Evolutionary conservation across 2,888 invertebrate species (phyloP).

Genomic region (Byasa hedistus): DNA sequence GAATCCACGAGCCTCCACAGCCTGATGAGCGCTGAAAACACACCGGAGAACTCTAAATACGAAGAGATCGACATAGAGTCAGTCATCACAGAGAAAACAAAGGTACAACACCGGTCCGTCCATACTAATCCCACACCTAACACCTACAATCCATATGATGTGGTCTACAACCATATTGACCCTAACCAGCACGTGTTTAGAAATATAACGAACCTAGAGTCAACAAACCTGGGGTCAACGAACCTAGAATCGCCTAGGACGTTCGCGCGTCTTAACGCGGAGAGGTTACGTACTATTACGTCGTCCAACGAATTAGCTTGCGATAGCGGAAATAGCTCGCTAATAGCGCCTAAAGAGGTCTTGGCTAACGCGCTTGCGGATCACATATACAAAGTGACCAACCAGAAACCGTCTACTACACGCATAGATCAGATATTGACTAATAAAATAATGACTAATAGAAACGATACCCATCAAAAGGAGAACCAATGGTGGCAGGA

Average conservation of each 20-base stretch:
- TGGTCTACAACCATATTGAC: constrained; percentile 38
- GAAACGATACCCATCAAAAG: constrained; percentile 47
- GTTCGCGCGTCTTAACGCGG: constrained; percentile 71
- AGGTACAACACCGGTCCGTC: constrained; percentile 79
- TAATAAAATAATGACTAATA: constrained; percentile 63
- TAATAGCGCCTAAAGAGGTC: constrained; percentile 72
- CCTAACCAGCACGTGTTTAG: constrained; percentile 50
- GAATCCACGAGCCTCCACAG: constrained; percentile 82
- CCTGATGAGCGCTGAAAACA: constrained; percentile 65
- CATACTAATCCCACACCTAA: constrained; percentile 72
- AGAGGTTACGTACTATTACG: constrained; percentile 63
- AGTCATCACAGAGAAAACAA: constrained; percentile 65
- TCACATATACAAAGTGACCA: constrained; percentile 77
- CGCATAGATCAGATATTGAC: constrained; percentile 71
- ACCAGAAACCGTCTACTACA: constrained; percentile 74
- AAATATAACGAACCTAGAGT: constrained; percentile 58
- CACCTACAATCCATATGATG: constrained; percentile 44
- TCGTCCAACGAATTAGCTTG: constrained; percentile 57
- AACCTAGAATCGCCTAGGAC: constrained; percentile 55
- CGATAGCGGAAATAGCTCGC: constrained; percentile 45
- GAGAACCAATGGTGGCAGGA: constrained; percentile 70
- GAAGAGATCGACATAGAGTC: constrained; percentile 65
- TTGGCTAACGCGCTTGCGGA: constrained; percentile 70
- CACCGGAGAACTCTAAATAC: constrained; percentile 58
- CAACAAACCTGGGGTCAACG: no score